Conservation (phyloP, 2,888 invertebrate species). For the Leucoma salicis region DNA sequence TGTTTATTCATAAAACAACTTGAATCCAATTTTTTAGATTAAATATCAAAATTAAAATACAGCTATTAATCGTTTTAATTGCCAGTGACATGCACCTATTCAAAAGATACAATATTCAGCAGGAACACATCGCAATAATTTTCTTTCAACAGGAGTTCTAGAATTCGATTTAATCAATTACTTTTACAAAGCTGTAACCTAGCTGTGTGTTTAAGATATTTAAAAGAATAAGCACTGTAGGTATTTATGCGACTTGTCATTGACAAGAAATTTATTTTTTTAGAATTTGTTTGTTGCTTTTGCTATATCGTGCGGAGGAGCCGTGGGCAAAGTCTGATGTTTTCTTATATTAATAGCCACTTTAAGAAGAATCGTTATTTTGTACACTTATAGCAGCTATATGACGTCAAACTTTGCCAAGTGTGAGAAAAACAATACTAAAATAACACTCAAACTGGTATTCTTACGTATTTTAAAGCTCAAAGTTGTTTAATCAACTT, state of each 20-base stretch:
- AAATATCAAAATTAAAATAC: conserved; percentile 1
- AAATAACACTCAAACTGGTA: conserved; percentile 51
- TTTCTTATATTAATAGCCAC: background rate
- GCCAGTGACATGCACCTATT: background rate
- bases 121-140: background rate
- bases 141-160: background rate
- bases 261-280: no score
- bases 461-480: conserved; percentile 37
- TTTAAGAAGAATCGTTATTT: conserved; percentile 8
- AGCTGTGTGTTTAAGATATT: background rate
- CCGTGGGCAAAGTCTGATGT: background rate
- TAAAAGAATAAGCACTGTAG: background rate
- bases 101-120: background rate
- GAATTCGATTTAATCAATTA: no score
- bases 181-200: background rate
- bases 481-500: conserved; percentile 1
- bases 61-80: background rate
- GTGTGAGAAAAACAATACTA: conserved; percentile 55
- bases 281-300: no score
- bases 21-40: background rate
- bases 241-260: no score
- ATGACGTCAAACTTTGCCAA: conserved; percentile 42
- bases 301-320: no score
- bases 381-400: conserved; percentile 33
- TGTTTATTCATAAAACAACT: background rate